Evolutionary conservation across 1,140 invertebrate species (phyloP), one percentile per base, ranked within the genome.

Genomic region (Drosophila prosaltans): DNA sequence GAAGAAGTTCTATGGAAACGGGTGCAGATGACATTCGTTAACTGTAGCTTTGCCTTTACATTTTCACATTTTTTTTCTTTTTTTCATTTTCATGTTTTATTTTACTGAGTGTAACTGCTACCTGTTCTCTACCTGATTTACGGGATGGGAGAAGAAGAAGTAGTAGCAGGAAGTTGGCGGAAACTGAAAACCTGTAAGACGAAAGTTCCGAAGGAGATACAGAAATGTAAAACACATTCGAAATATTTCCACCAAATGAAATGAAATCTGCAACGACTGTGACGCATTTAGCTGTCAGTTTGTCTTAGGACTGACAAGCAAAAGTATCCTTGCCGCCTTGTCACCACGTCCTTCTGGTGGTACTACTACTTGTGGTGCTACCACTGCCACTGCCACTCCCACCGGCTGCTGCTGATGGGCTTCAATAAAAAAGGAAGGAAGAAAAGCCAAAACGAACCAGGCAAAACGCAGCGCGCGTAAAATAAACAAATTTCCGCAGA

Each of bases 401-500:
- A 30, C 40, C 40, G 8, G 11, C 21, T n/a, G 45, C 45, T 62
- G 45, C 26, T 51, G 28, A 4, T 4, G 62, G 62, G 62, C 43
- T 64, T 64, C 62, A 64, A 68, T 71, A 79, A 75, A 88, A 79
- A 88, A 57, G 36, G 64, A 48, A 40, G 24, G 11, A 40, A 36
- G 26, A 24, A 36, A 57, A 64, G 39, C 45, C 30, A 24, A 21
- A 24, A 28, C 62, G 55, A 68, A 57, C 51, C 72, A 77, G 68
- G 74, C 75, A 82, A 86, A 89, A 86, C 80, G 82, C 80, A 83
- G 71, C 69, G 80, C 80, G 83, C 83, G 83, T 88, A 89, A 88
- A 88, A 88, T 88, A 88, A 88, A 88, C 83, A 88, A 88, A 88
- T 89, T 88, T 88, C 83, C 83, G 80, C 73, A 74, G 80, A 88